Base-by-base conservation (phyloP, 2,113 vertebrate genomes). In the Progne subis region DNA sequence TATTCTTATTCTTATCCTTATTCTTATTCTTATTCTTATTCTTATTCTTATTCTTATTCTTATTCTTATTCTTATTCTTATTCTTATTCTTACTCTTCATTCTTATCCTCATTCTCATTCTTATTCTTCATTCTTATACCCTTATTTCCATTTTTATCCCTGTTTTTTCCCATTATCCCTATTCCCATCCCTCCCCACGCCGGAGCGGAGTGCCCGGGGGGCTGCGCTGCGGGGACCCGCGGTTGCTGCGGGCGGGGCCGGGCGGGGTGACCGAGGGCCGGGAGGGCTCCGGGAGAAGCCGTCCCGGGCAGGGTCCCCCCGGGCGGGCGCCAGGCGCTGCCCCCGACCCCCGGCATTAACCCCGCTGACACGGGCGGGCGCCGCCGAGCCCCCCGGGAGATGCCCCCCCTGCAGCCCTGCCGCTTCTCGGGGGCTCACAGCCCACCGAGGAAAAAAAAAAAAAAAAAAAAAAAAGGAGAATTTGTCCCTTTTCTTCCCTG, bases 301-400 rank as follows among this genome's bases (percentile, higher is more conserved):
- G n/a, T n/a, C n/a, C n/a, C n/a, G n/a, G n/a, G n/a, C 2, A 7
- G 55, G 61, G 12, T 32, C 76, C 76, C 61, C 68, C 81, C 56
- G 12, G 44, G 78, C 64, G 37, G 98, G 98, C 98, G 98, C 98
- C 98, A 98, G 98, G 93, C 86, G 65, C 75, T 70, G 97, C 97
- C 98, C 97, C 96, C 86, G 91, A 94, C 37, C 95, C 94, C 83
- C 97, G 97, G 98, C 98, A 98, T 97, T 98, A 98, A 99, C 98
- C 98, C 93, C 86, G 94, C n/a, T 94, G 94, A 95, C 97, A 95
- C 63, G 80, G 96, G 84, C 87, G 86, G 89, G 88, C 68, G 74
- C 69, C 63, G 88, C 75, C 70, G 79, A 84, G 71, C 43, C 64
- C 56, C 52, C 64, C 55, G 74, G 74, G 84, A 69, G 21, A 6